Evolutionary conservation across 2,797 vertebrate genomes (phyloP).

Genomic region (Varecia variegata): DNA sequence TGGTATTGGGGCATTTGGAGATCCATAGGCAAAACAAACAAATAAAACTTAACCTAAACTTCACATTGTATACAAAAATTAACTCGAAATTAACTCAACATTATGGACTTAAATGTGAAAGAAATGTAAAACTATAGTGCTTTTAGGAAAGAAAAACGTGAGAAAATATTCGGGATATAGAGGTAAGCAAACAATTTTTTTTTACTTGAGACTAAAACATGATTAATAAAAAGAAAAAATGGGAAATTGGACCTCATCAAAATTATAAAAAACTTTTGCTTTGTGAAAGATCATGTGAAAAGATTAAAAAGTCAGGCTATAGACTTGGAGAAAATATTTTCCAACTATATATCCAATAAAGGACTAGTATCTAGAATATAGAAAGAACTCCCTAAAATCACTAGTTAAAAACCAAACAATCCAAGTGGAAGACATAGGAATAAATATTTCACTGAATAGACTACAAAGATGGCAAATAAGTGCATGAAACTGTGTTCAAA

Average conservation of each 20-base stretch:
- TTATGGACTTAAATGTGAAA: background rate
- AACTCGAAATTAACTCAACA: background rate
- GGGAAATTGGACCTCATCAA: background rate
- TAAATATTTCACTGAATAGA: background rate
- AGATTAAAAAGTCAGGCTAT: background rate
- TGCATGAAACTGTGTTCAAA: background rate
- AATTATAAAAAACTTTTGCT: background rate
- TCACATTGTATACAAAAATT: background rate
- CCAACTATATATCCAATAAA: background rate
- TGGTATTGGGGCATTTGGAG: background rate
- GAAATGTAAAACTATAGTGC: background rate
- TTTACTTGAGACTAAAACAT: background rate
- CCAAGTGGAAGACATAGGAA: background rate
- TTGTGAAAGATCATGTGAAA: background rate
- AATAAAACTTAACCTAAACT: background rate
- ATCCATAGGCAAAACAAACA: background rate
- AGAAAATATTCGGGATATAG: background rate
- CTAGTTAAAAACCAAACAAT: background rate
- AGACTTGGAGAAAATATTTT: background rate
- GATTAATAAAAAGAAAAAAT: background rate
- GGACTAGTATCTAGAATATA: background rate
- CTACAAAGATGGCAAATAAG: background rate
- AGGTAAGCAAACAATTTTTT: background rate
- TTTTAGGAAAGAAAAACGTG: background rate
- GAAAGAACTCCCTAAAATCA: background rate